Conservation (phyloP, 2,888 invertebrate species). For the Buathra laborator region DNA sequence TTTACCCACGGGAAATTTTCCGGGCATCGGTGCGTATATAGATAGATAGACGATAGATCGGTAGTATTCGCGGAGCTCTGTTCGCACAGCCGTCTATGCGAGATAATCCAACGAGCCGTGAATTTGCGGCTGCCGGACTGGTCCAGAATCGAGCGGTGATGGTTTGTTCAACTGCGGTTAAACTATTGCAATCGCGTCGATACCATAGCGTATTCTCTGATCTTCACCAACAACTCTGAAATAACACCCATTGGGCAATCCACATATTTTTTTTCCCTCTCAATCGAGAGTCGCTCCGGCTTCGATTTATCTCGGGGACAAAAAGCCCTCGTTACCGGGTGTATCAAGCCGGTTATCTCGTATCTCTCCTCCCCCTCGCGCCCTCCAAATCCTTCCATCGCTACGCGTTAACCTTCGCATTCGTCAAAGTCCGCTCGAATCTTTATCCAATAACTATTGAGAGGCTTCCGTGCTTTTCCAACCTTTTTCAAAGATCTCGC, state of each 20-base stretch:
- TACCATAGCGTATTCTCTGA: slow-evolving; percentile 14
- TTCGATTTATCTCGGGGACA: slow-evolving; percentile 32
- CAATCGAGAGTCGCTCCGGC: not conserved
- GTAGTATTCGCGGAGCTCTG: no score
- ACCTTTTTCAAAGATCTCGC: not conserved
- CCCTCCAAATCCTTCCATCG: slow-evolving; percentile 37
- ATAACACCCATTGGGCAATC: not conserved
- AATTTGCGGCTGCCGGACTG: slow-evolving; percentile 68
- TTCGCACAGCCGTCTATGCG: not conserved
- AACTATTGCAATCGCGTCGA: slow-evolving; percentile 5
- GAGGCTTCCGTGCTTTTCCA: slow-evolving; percentile 4
- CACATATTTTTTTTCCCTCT: not conserved
- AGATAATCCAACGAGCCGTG: slow-evolving; percentile 73
- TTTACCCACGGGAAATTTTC: slow-evolving; percentile 74
- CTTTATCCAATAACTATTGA: not conserved
- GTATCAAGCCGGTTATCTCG: slow-evolving; percentile 22
- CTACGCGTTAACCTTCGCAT: slow-evolving; percentile 29
- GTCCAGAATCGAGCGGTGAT: slow-evolving; percentile 51
- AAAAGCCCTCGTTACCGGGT: slow-evolving; percentile 37
- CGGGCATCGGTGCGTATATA: slow-evolving; percentile 33
- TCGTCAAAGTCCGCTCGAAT: slow-evolving; percentile 39
- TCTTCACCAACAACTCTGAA: slow-evolving; percentile 10
- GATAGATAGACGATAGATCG: not conserved
- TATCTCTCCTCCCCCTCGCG: slow-evolving; percentile 27
- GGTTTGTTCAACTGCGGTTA: slow-evolving; percentile 45